Conservation (phyloP, 2,888 invertebrate genomes). For the Megaustenia siamemsis region DNA sequence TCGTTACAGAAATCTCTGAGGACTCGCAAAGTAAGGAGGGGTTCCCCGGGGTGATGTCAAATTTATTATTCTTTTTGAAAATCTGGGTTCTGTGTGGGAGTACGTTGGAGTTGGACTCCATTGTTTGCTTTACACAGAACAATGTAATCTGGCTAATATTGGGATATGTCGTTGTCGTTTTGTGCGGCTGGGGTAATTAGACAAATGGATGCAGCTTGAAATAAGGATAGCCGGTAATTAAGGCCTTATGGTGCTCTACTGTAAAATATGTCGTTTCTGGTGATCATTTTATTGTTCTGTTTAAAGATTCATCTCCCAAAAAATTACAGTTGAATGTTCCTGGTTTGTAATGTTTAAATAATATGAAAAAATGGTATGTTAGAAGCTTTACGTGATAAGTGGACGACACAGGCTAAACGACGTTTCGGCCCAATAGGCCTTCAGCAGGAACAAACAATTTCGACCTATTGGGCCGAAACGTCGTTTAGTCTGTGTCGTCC, state of each 20-base stretch:
- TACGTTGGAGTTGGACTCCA: not conserved
- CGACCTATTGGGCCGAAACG: too few relatives aligned
- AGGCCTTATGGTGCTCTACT: not conserved
- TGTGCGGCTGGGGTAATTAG: conserved; percentile 27
- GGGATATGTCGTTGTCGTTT: not conserved
- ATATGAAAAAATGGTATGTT: too few relatives aligned
- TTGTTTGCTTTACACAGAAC: conserved; percentile 18
- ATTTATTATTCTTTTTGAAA: conserved; percentile 52
- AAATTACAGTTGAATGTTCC: too few relatives aligned
- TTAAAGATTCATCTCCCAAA: too few relatives aligned
- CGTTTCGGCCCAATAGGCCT: too few relatives aligned
- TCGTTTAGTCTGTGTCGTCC: too few relatives aligned
- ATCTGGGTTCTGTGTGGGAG: conserved; percentile 32
- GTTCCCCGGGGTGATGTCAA: conserved; percentile 40
- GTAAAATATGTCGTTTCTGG: not conserved
- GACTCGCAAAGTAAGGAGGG: conserved; percentile 35
- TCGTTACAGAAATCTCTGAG: conserved; percentile 41
- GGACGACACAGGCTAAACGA: too few relatives aligned
- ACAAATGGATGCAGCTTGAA: conserved; percentile 28
- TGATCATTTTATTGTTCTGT: not conserved
- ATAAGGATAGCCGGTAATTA: conserved; percentile 4
- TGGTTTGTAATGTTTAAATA: too few relatives aligned
- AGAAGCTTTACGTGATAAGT: too few relatives aligned
- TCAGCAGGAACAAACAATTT: too few relatives aligned
- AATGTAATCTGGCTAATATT: conserved; percentile 36